Base-by-base conservation (phyloP, 2,113 vertebrate genomes). In the Bufo bufo region DNA sequence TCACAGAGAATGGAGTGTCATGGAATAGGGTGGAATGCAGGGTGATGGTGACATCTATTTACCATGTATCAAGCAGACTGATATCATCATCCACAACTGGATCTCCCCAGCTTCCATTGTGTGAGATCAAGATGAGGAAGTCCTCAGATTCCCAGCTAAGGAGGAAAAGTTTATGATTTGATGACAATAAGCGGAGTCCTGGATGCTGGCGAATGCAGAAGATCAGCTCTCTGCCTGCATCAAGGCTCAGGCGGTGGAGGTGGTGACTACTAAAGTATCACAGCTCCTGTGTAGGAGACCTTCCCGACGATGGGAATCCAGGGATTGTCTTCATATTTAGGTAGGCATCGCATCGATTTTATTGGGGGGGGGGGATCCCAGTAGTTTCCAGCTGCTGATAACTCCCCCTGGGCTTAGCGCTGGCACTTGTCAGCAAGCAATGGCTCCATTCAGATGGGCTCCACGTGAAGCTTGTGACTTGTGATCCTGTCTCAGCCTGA, bases 21-120 rank as follows among this genome's bases (percentile, higher is more conserved):
- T 84, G 17, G 23, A 45, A 85, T 69, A 72, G 17, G 80, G 52
- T 54, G 66, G 72, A 49, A 84, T 8, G 63, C 58, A 69, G 75
- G 16, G 56, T 45, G 43, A 47, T 54, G 66, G 69, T 72, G 63
- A 14, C 1, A 50, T 19, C 45, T 80, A 85, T 90, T 93, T 93
- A 95, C 95, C 95, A 50, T 91, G 92, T 47, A 94, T 89, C 0
- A 95, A 87, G 66, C 92, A 93, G 58, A 91, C 92, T 87, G 93
- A 88, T 56, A 86, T n/a, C 63, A 91, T 90, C 93, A 94, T 91
- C 92, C 94, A 92, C 81, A 92, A 33, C 88, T 89, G 83, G 89
- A 92, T 91, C 90, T 77, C 90, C 77, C 17, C 89, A 74, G 90
- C 74, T 91, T 91, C 93, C 95, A 95, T 95, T 13, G 80, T 82